These are phyloP conservation scores for Pseudoatta argentina DNA, from an alignment of 1,140 invertebrate species.

Conservation along the genomic window DNA sequence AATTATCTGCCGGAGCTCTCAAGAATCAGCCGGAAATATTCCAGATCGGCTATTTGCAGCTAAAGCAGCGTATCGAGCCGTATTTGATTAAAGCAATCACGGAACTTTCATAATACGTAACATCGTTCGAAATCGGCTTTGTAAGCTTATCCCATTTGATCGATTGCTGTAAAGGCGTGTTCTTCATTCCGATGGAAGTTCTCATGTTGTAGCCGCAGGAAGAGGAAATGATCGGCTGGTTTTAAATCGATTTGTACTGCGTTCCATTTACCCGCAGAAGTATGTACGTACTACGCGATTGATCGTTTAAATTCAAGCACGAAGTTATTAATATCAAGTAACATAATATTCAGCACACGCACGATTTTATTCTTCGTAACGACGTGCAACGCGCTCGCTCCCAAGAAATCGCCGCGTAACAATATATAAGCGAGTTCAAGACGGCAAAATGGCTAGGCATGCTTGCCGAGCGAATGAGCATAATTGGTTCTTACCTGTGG, in stretches of 20 bases:
- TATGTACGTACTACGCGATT: not conserved
- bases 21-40: not conserved
- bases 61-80: not conserved
- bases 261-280: not conserved
- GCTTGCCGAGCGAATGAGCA: no score
- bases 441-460: no score
- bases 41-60: not conserved
- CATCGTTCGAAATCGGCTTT: constrained; percentile 36
- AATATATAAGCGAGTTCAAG: no score
- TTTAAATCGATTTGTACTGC: not conserved
- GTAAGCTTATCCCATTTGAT: constrained; percentile 14
- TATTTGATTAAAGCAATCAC: constrained; percentile 54
- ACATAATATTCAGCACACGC: not conserved
- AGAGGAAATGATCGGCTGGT: not conserved
- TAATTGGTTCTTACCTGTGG: no score
- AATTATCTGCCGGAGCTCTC: constrained; percentile 3
- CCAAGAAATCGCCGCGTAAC: constrained; percentile 6
- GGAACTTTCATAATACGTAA: constrained; percentile 47
- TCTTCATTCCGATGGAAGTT: constrained; percentile 4
- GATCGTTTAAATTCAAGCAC: constrained; percentile 13
- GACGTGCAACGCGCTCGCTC: not conserved
- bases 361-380: not conserved
- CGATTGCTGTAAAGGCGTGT: not conserved
- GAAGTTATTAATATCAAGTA: constrained; percentile 34
- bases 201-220: not conserved